Base-by-base conservation (phyloP, 1,140 invertebrate species). In the Hesperophylax magnus region DNA sequence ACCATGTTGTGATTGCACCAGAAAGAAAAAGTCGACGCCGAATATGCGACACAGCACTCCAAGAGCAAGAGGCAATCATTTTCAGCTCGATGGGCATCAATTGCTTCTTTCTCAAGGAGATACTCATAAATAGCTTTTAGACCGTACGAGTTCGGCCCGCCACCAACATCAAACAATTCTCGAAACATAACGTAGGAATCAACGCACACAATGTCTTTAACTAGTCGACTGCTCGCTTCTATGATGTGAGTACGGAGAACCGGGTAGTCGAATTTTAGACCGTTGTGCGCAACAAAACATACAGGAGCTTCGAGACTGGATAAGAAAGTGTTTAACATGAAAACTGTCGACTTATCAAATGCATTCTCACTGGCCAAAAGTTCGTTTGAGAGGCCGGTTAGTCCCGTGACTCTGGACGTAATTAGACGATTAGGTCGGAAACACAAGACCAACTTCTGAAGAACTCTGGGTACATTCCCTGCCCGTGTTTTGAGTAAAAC, bases 281-380 rank as follows among this genome's bases (percentile, higher is more conserved):
- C 96, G 91, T 96, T 96, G 82, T 97, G 95, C 8, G 95, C 94
- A 6, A 96, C 89, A 18, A 97, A 87, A 85, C 95, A 96, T 18
- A 95, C 87, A 3, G 95, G 95, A 82, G 91, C 86, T 8, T 87
- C 87, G 20, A 94, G 86, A 77, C 92, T 89, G 17, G 91, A 85
- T 1, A 97, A 82, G 86, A 96, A 97, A 9, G 85, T 80, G 9
- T 88, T 86, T 1, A 97, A 87, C 24, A 92, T 86, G 14, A 91
- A 84, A 6, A 90, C 91, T 9, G 90, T 86, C 81, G 91, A 88
- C 24, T 87, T 84, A 84, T 92, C 88, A 85, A 96, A 95, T 27
- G 85, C 82, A 7, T 87, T 87, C 82, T 93, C 90, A 58, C 91
- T 84, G 84, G 93, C 90, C 54, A 97, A 85, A 24, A 87, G 79